Conservation (phyloP, 2,113 vertebrate genomes). For the Campylomormyrus numenius region DNA sequence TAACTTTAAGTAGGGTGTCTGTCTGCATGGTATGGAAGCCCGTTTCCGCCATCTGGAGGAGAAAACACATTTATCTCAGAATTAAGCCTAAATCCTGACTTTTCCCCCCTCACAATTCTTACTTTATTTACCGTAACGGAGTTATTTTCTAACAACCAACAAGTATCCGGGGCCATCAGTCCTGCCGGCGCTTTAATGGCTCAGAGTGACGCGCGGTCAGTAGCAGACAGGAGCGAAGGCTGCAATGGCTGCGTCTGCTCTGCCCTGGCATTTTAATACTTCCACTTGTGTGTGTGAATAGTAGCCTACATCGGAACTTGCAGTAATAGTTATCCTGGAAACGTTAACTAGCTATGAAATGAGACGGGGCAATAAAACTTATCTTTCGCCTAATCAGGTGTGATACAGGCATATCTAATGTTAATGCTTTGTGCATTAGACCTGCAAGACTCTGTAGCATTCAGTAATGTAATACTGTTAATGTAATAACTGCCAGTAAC, state of each 20-base stretch:
- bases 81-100: neutral
- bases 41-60: neutral
- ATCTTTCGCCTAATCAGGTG: neutral
- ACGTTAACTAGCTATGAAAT: neutral
- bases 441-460: neutral
- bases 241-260: neutral
- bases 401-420: neutral
- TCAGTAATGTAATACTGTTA: neutral
- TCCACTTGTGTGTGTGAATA: neutral
- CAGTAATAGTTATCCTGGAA: neutral
- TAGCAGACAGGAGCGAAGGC: neutral
- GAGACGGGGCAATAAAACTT: neutral
- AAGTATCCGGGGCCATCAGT: neutral
- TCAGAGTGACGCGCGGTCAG: neutral
- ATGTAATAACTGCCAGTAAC: neutral
- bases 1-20: neutral
- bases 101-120: neutral
- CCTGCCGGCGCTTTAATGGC: neutral
- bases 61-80: neutral
- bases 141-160: neutral
- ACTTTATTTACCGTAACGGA: neutral
- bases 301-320: neutral
- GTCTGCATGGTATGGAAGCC: neutral
- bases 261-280: neutral
- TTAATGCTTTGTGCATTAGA: neutral